A percentile compares a stretch with the other conserved stretches of the same genome.
These are phyloP conservation scores for Tyrophagus putrescentiae DNA, from an alignment of 1,140 invertebrate species.

Conservation along the genomic window DNA sequence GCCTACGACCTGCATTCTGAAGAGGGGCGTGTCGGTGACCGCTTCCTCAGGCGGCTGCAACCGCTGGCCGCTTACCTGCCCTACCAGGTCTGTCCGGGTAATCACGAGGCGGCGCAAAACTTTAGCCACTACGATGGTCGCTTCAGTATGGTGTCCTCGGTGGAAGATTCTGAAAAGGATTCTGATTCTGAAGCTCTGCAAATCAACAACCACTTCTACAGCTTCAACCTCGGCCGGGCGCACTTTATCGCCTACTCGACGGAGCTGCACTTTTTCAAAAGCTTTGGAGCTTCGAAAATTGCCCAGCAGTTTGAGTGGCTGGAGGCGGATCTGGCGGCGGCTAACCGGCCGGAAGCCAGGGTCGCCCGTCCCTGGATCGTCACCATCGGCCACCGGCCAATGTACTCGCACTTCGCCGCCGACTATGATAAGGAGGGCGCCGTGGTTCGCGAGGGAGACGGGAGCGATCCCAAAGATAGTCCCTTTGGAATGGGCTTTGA, in stretches of 20 bases:
- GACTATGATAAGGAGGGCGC: constrained; percentile 45
- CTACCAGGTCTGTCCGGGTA: constrained; percentile 78
- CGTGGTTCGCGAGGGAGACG: constrained; percentile 21
- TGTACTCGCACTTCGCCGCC: constrained; percentile 64
- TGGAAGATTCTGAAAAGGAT: not conserved
- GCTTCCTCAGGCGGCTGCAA: constrained; percentile 79
- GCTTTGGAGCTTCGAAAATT: constrained; percentile 65
- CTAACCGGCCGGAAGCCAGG: constrained; percentile 44
- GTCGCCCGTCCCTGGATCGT: constrained; percentile 74
- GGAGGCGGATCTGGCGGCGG: constrained; percentile 53
- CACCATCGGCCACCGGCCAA: constrained; percentile 78
- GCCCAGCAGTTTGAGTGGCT: constrained; percentile 80
- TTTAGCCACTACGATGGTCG: constrained; percentile 67
- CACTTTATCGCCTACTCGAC: constrained; percentile 84
- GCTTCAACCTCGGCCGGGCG: constrained; percentile 64
- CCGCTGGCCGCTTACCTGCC: constrained; percentile 68
- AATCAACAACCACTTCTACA: constrained; percentile 28
- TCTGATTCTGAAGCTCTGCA: too few relatives aligned
- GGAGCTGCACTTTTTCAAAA: constrained; percentile 76
- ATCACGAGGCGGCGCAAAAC: constrained; percentile 73
- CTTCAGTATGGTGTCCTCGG: constrained; percentile 40
- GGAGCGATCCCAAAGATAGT: constrained; percentile 29
- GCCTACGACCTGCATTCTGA: constrained; percentile 81
- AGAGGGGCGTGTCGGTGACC: constrained; percentile 60
- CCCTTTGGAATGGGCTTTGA: too few relatives aligned